phyloP scores from a whole-genome alignment of 1,140 invertebrate genomes.

The Zeugodacus cucurbitae region DNA sequence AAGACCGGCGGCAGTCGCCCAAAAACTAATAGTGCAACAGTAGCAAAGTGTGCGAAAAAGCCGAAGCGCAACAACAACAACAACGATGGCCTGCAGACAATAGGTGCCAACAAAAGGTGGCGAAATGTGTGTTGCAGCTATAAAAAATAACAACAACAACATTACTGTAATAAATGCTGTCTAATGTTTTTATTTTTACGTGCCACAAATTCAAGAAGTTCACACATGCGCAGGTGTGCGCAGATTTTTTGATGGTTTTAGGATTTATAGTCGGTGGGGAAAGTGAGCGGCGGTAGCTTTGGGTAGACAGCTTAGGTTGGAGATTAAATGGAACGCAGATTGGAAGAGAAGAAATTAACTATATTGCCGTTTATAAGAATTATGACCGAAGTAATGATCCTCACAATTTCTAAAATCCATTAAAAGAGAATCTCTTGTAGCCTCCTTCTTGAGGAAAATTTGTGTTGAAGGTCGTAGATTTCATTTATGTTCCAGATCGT shows the following conservation, averaged over 20 bases:
- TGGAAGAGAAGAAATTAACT: no score
- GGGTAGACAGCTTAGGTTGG: not conserved
- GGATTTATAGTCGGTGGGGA: no score
- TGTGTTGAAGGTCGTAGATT: no score
- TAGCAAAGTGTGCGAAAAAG: slow-evolving; percentile 38
- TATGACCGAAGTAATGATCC: no score
- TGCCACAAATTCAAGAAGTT: not conserved
- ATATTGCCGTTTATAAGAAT: no score
- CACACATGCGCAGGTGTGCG: not conserved
- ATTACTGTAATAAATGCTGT: not conserved
- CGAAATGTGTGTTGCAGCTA: not conserved
- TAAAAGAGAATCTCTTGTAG: no score
- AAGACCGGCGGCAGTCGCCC: not conserved
- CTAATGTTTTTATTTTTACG: not conserved
- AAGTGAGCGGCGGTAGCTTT: not conserved
- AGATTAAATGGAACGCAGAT: not conserved
- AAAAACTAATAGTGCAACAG: not conserved
- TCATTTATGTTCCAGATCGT: no score
- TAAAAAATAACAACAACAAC: not conserved
- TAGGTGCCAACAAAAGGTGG: not conserved
- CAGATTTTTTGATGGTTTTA: not conserved
- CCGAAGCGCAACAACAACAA: no score
- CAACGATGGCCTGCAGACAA: not conserved
- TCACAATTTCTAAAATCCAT: no score
- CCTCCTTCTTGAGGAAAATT: no score